These are phyloP conservation scores for western clawed frog (Xenopus tropicalis) DNA, from an alignment of 2,113 vertebrate genomes.

Conservation along the genomic window UCB_Xtro_10.0 CM004446.2:44433501-44434000, in stretches of 20 bases:
- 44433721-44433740: slow-evolving; percentile 44
- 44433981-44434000: not conserved
- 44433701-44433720: slow-evolving; percentile 40
- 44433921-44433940: slow-evolving; percentile 24
- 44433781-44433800: slow-evolving; percentile 46
- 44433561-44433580: not conserved
- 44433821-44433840: slow-evolving; percentile 46
- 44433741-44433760: slow-evolving; percentile 40
- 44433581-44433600: not conserved
- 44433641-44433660: slow-evolving; percentile 15
- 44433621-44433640: not conserved
- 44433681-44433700: slow-evolving; percentile 29
- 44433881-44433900: slow-evolving; percentile 20
- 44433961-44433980: not conserved
- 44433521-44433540: not conserved
- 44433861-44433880: slow-evolving; percentile 30
- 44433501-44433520: not conserved
- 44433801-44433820: slow-evolving; percentile 43
- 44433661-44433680: slow-evolving; percentile 16
- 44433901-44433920: slow-evolving; percentile 37
- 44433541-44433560: not conserved
- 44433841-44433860: slow-evolving; percentile 43
- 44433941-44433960: slow-evolving; percentile 20
- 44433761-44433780: slow-evolving; percentile 43
- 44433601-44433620: not conserved